Conservation (phyloP, 2,797 vertebrate genomes). For the Sebastes kiyomatsui region DNA sequence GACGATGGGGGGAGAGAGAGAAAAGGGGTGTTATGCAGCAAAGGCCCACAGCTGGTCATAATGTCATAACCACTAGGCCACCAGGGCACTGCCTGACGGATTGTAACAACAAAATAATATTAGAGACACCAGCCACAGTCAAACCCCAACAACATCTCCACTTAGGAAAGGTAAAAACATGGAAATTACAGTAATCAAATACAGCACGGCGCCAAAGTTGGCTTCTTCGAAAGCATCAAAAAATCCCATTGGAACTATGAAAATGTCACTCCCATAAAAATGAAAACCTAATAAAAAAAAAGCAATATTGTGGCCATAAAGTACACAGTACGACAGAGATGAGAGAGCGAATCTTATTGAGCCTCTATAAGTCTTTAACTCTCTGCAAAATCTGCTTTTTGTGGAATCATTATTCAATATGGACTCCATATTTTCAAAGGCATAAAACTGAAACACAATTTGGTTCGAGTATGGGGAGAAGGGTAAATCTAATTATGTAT, state of each 20-base stretch:
- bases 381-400: slow-evolving; percentile 27
- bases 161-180: slow-evolving; percentile 22
- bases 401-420: slow-evolving; percentile 34
- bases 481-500: slow-evolving; percentile 4
- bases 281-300: slow-evolving; percentile 66
- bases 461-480: background rate
- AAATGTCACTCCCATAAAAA: slow-evolving; percentile 52
- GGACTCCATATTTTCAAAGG: slow-evolving; percentile 25
- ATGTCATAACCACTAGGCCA: background rate
- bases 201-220: background rate
- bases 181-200: slow-evolving; percentile 48
- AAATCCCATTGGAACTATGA: slow-evolving; percentile 22
- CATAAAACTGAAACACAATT: slow-evolving; percentile 44
- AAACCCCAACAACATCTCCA: background rate
- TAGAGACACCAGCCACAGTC: background rate
- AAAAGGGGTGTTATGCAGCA: background rate
- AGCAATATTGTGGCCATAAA: slow-evolving; percentile 63
- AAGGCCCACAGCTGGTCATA: background rate
- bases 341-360: slow-evolving; percentile 34
- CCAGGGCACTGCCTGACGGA: background rate
- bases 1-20: background rate
- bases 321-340: slow-evolving; percentile 30
- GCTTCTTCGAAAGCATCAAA: slow-evolving; percentile 20
- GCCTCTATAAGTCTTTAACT: slow-evolving; percentile 30
- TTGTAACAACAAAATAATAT: background rate